Evolutionary conservation across 2,888 invertebrate genomes (phyloP).

Genomic region (Aspidiotus destructor): DNA sequence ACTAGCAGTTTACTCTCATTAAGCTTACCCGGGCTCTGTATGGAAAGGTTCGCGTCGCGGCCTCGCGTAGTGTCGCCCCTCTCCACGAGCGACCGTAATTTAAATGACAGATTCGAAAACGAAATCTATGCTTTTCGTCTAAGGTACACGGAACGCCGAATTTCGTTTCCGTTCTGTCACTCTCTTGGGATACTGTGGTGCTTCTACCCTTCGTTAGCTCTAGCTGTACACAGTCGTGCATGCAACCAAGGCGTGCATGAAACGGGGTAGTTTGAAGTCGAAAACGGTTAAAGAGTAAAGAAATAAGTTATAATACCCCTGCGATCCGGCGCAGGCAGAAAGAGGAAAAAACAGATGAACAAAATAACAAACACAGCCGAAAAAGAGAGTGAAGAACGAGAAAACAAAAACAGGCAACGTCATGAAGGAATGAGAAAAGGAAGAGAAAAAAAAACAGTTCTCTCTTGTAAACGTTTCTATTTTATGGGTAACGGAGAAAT

Average conservation of each 20-base stretch:
- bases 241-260: background rate
- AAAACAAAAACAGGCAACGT: background rate
- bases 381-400: background rate
- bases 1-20: too few species aligned
- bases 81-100: background rate
- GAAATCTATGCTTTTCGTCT: background rate
- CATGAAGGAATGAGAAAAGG: background rate
- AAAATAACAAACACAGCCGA: background rate
- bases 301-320: background rate
- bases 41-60: too few species aligned
- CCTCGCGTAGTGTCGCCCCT: too few species aligned
- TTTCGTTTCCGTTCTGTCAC: background rate
- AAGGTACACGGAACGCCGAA: background rate
- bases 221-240: background rate
- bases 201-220: background rate
- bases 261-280: background rate
- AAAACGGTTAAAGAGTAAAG: background rate
- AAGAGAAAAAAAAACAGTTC: background rate
- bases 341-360: background rate
- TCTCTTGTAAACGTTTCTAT: background rate
- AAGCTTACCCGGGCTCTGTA: too few species aligned
- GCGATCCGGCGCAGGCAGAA: background rate
- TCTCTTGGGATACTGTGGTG: background rate
- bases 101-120: background rate
- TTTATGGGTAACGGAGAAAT: background rate